Evolutionary conservation across 2,888 invertebrate species (phyloP), one percentile per base, ranked within the genome.

Genomic region (Carabus problematicus): DNA sequence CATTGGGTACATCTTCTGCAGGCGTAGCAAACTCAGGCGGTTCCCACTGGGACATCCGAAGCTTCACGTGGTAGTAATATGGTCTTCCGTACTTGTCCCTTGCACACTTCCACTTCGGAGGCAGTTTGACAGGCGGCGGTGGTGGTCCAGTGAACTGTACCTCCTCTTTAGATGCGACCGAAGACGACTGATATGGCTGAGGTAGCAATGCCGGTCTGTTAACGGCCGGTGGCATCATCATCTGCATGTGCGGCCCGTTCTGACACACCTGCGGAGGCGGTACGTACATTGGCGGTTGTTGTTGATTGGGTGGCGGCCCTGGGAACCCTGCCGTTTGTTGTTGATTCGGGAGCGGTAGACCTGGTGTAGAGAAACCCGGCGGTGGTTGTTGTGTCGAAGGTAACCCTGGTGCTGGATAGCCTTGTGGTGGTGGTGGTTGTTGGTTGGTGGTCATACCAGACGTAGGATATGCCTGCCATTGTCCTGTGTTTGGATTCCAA

Each of bases 61-160:
- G 85, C 79, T 90, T 91, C 1, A 90, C 84, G 80, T 98, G 95
- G 82, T 97, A 98, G 83, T 95, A 98, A 82, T 97, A 98, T 0
- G 90, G 87, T 72, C 95, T 87, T 0, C 97, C 97, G 64, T 91
- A 90, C 1, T 86, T 82, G 79, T 97, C 96, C 71, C 87, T 85
- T 0, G 94, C 92, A 75, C 89, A 91, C 76, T 93, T 92, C 98
- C 98, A 98, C 77, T 91, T 88, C 0, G 91, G 91, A 0, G 95
- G 95, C 70, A 97, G 82, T 74, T 90, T 87, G 40, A 85, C 84
- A 0, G 85, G 84, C 0, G 87, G 82, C 11, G 81, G 82, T 67
- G 81, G 81, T 0, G 81, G 81, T 8, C 81, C 82, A 73, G 79
- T 76, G 73, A 82, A 82, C 74, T 78, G 79, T 3, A 81, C 81